These are phyloP conservation scores for Drosophila recens DNA, from an alignment of 2,888 invertebrate species.

Conservation along the genomic window DNA sequence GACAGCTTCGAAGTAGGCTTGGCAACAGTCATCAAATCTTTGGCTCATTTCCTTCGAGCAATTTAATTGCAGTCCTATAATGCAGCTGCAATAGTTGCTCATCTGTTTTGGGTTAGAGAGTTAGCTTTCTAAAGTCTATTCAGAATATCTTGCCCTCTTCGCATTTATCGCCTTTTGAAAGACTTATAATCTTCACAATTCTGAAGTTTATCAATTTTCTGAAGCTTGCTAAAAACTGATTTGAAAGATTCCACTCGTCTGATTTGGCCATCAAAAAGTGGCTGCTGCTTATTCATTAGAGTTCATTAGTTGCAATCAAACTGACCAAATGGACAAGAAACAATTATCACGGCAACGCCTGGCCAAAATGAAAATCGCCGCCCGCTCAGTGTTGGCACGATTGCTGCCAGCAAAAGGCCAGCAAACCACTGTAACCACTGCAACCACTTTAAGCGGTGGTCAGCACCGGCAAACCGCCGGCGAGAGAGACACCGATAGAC, in stretches of 20 bases:
- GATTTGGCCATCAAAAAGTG: conserved; percentile 20
- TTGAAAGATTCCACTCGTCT: not conserved
- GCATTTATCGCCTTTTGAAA: not conserved
- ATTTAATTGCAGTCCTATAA: conserved; percentile 17
- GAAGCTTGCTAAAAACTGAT: not conserved
- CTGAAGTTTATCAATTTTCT: not conserved
- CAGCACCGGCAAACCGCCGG: conserved; percentile 23
- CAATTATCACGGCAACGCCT: conserved; percentile 79
- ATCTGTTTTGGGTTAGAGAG: conserved; percentile 2
- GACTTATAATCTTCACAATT: not conserved
- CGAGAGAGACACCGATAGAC: conserved; percentile 62
- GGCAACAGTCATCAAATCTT: conserved; percentile 41
- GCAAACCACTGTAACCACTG: conserved; percentile 5
- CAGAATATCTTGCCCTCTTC: not conserved
- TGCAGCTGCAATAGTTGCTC: conserved; percentile 22
- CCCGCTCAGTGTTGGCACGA: conserved; percentile 52
- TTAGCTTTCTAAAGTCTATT: not conserved
- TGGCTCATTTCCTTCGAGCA: conserved; percentile 11
- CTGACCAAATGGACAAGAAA: conserved; percentile 79
- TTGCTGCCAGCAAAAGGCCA: conserved; percentile 21
- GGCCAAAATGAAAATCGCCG: conserved; percentile 31
- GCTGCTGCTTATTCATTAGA: conserved; percentile 70
- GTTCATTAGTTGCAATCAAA: conserved; percentile 81
- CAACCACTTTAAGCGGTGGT: conserved; percentile 14
- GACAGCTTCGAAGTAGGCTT: conserved; percentile 58